Percentiles rank a stretch among this genome's conserved stretches.
Evolutionary conservation across 2,888 invertebrate species (phyloP).

Genomic region (Steinernema scapterisci): DNA sequence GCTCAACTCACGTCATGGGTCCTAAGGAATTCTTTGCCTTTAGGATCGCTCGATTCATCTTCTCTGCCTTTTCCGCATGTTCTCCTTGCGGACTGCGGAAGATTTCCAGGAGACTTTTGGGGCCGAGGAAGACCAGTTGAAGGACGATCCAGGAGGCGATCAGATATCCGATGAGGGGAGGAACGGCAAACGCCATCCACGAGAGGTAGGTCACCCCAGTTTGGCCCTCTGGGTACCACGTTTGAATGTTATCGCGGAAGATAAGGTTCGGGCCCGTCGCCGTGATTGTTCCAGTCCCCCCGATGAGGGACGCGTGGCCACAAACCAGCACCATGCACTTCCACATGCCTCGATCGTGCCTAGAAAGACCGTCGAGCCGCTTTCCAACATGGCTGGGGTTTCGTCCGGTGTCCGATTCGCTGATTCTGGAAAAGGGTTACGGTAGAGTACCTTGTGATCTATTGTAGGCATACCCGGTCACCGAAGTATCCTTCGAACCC

Average conservation of each 20-base stretch:
- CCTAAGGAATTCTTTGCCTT: constrained; percentile 51
- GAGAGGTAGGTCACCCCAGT: constrained; percentile 53
- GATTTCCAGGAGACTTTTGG: constrained; percentile 42
- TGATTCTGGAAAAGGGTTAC: not conserved
- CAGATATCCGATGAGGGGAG: constrained; percentile 56
- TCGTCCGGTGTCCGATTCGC: not conserved
- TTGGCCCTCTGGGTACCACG: constrained; percentile 47
- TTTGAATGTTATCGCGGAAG: constrained; percentile 40
- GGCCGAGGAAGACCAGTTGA: constrained; percentile 46
- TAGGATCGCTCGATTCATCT: constrained; percentile 44
- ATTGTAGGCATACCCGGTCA: too few relatives aligned
- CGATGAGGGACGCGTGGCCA: constrained; percentile 56
- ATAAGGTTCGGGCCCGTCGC: constrained; percentile 57
- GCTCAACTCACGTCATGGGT: constrained; percentile 47
- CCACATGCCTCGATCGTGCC: constrained; percentile 44
- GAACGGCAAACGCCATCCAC: constrained; percentile 58
- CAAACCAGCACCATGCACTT: constrained; percentile 56
- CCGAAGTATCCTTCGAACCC: not conserved
- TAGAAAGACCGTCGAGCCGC: not conserved
- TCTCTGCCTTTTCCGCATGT: constrained; percentile 45
- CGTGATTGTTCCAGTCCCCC: constrained; percentile 57
- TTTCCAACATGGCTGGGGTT: not conserved
- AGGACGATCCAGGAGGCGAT: constrained; percentile 55
- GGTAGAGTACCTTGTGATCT: too few relatives aligned
- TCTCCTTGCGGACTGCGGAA: constrained; percentile 46